A percentile compares a stretch with the other conserved stretches of the same genome.
Conservation (phyloP, 2,797 vertebrate species). For the Columba guinea region DNA sequence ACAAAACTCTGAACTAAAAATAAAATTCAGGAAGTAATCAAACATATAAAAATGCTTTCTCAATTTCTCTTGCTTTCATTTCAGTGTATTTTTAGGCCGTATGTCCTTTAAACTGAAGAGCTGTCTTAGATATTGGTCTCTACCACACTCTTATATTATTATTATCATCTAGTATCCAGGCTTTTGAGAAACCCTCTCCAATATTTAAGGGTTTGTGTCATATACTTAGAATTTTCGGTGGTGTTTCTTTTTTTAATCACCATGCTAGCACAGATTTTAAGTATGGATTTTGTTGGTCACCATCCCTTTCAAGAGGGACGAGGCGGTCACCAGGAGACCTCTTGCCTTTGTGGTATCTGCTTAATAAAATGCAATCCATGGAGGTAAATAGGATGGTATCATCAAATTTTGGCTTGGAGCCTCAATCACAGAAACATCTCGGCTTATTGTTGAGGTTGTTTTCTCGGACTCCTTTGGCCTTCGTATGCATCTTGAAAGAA, state of each 20-base stretch:
- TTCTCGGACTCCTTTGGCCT: neutral
- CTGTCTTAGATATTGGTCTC: neutral
- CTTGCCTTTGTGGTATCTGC: neutral
- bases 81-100: neutral
- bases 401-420: neutral
- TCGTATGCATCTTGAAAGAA: neutral
- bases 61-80: neutral
- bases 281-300: neutral
- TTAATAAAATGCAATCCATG: neutral
- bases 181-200: neutral
- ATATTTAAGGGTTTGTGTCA: neutral
- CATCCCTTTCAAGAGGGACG: neutral
- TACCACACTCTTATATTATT: neutral
- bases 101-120: neutral
- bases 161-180: neutral
- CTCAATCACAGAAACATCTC: neutral
- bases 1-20: constrained; percentile 1
- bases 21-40: neutral
- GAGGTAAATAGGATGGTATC: neutral
- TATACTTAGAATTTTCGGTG: neutral
- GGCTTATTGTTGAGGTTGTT: neutral
- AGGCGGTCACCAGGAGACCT: neutral
- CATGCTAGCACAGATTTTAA: neutral
- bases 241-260: neutral
- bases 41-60: neutral